Evolutionary conservation across 1,140 invertebrate species (phyloP).

Genomic region (Diorhabda elongata): DNA sequence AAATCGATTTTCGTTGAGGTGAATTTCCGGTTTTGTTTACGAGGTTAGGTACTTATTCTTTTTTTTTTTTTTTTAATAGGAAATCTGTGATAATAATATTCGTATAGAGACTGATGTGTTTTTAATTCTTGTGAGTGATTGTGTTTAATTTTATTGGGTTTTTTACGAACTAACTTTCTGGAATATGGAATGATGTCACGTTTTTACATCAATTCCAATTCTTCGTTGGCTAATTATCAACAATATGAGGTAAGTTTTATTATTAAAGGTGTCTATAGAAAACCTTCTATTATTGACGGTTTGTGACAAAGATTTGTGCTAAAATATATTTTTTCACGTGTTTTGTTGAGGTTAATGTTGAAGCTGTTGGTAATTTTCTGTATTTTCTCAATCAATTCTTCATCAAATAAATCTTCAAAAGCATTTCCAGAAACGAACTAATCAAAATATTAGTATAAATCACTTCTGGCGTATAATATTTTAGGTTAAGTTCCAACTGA

Average conservation of each 20-base stretch:
- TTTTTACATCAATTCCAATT: conserved; percentile 45
- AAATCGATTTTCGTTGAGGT: background rate
- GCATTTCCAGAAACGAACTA: no score
- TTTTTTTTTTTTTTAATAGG: background rate
- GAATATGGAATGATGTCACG: conserved; percentile 46
- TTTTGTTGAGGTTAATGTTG: no score
- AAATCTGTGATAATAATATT: conserved; percentile 6
- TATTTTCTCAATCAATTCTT: no score
- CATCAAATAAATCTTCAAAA: no score
- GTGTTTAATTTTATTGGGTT: background rate
- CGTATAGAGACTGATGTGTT: background rate
- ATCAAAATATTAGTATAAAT: no score
- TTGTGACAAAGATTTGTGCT: no score
- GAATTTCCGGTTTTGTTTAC: background rate
- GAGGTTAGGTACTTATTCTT: background rate
- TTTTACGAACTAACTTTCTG: conserved; percentile 13
- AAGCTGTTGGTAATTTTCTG: no score
- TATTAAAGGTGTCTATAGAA: background rate
- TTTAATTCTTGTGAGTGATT: conserved; percentile 5
- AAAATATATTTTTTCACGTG: no score
- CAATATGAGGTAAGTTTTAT: conserved; percentile 44
- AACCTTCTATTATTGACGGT: no score
- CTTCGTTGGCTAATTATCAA: conserved; percentile 44
- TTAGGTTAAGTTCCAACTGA: no score
- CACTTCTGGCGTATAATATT: no score